A percentile compares a stretch with the other conserved stretches of the same genome.
Evolutionary conservation across 1,140 invertebrate species (phyloP).

Genomic region (Medauroidea extradentata): DNA sequence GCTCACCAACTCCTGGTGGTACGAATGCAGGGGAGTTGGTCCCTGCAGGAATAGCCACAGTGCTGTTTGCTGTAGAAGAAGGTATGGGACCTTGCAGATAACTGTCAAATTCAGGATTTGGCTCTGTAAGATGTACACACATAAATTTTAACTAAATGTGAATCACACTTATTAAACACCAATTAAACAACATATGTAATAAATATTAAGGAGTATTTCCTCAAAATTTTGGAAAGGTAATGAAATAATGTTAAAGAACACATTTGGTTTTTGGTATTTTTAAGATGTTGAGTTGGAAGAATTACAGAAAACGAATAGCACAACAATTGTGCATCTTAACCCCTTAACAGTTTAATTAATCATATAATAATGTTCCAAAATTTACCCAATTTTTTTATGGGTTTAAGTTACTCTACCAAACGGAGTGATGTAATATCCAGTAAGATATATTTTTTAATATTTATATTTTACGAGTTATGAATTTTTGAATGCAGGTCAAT

Average conservation of each 20-base stretch:
- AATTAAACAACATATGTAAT: constrained; percentile 10
- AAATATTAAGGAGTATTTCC: constrained; percentile 6
- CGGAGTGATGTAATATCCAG: too few species aligned
- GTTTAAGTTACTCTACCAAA: too few species aligned
- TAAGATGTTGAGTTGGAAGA: background rate
- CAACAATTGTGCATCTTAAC: too few species aligned
- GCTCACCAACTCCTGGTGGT: background rate
- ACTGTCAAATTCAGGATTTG: constrained; percentile 67
- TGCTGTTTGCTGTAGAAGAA: constrained; percentile 13
- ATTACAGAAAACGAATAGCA: background rate
- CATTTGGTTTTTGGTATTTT: background rate
- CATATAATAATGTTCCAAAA: too few species aligned
- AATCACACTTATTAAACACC: too few species aligned
- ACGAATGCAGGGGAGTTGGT: background rate
- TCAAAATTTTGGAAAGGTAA: background rate
- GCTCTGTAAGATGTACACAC: constrained; percentile 50
- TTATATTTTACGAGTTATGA: too few species aligned
- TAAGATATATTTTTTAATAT: too few species aligned
- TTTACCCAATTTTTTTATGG: too few species aligned
- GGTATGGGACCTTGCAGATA: constrained; percentile 52
- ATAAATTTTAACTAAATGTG: too few species aligned
- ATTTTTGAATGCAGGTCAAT: too few species aligned
- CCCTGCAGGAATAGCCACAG: constrained; percentile 14
- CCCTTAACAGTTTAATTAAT: too few species aligned
- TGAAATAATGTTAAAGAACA: background rate